A percentile compares a stretch with the other conserved stretches of the same genome.
phyloP scores from a whole-genome alignment of 2,113 vertebrate genomes.

The cat (Felis catus) region DNA sequence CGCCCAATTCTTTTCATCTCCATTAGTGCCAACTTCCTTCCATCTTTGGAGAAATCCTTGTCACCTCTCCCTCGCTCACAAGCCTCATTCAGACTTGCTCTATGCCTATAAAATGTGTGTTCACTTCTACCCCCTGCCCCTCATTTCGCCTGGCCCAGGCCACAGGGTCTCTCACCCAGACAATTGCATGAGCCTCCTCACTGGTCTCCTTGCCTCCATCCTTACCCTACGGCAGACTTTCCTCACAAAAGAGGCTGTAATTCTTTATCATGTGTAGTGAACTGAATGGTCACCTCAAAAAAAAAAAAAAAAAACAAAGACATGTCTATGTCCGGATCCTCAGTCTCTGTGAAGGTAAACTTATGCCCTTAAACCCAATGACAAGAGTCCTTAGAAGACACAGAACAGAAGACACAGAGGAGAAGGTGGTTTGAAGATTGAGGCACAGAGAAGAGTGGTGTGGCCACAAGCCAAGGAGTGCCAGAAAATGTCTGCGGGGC shows the following conservation, averaged over 20 bases:
- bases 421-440: neutral
- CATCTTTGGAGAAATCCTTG: neutral
- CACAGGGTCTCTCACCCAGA: neutral
- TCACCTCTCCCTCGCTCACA: neutral
- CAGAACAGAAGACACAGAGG: neutral
- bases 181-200: neutral
- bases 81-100: neutral
- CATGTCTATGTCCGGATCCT: too few relatives aligned
- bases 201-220: neutral
- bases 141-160: neutral
- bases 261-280: neutral
- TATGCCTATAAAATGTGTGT: neutral
- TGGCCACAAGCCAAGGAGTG: neutral
- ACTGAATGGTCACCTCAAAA: neutral
- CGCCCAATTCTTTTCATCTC: neutral
- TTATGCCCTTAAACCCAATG: neutral
- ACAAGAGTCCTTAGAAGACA: neutral
- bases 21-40: neutral
- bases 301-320: neutral
- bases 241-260: neutral
- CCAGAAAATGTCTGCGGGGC: neutral
- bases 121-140: neutral
- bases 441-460: neutral
- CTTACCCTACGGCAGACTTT: neutral
- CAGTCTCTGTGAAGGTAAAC: neutral